Conservation (phyloP, 2,113 vertebrate genomes). For the Odocoileus virginianus region DNA sequence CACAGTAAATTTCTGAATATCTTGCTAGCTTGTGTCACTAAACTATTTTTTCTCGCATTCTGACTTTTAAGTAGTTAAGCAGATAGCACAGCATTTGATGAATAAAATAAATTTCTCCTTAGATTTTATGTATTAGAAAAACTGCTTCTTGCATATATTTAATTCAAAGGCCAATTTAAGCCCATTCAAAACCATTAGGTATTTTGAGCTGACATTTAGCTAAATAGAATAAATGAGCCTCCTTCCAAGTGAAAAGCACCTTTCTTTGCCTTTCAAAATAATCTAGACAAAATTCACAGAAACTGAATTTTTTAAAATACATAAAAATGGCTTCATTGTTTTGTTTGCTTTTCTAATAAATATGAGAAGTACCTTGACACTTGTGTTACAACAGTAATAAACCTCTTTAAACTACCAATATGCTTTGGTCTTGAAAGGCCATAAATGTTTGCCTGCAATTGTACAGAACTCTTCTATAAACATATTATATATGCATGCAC, state of each 20-base stretch:
- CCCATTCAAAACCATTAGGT: constrained; percentile 11
- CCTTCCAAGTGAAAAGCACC: neutral
- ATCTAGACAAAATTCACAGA: constrained; percentile 2
- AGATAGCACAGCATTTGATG: neutral
- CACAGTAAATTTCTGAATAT: neutral
- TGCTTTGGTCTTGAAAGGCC: neutral
- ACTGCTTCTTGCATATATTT: neutral
- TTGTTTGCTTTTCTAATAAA: neutral
- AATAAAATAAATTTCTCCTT: neutral
- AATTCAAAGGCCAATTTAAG: constrained; percentile 36
- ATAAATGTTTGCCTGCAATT: neutral
- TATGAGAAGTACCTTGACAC: neutral
- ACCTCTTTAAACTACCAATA: neutral
- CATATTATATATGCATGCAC: neutral
- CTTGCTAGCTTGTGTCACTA: constrained; percentile 17
- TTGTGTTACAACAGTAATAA: neutral
- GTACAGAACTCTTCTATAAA: neutral
- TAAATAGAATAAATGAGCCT: constrained; percentile 7
- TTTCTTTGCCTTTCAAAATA: neutral
- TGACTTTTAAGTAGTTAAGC: constrained; percentile 32
- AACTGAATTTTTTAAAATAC: neutral
- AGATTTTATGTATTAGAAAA: neutral
- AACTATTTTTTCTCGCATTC: neutral
- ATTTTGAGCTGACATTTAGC: constrained; percentile 33
- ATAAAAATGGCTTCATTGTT: neutral